Conservation (phyloP, 1,140 invertebrate species). For the Mesaphorura yosii region DNA sequence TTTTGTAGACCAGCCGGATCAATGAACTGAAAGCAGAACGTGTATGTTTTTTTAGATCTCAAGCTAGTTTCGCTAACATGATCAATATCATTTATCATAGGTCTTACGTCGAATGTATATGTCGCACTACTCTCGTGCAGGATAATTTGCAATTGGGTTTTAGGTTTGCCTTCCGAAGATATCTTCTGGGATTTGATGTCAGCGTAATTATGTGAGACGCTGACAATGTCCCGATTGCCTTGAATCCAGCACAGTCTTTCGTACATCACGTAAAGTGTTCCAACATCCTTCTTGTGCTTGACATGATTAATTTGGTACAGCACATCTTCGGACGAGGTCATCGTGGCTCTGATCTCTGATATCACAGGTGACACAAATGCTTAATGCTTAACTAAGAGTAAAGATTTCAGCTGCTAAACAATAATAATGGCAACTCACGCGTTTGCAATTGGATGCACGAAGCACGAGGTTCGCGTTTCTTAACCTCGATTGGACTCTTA, state of each 20-base stretch:
- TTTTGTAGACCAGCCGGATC: conserved; percentile 61
- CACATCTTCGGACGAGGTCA: conserved; percentile 81
- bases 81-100: background rate
- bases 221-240: conserved; percentile 70
- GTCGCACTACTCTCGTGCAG: conserved; percentile 84
- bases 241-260: conserved; percentile 86
- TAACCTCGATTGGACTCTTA: too few species aligned
- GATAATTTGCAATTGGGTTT: conserved; percentile 97
- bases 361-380: too few species aligned
- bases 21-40: too few species aligned
- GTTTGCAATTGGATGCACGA: too few species aligned
- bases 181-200: conserved; percentile 98
- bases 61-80: too few species aligned
- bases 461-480: too few species aligned
- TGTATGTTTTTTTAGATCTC: too few species aligned
- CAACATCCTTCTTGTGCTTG: conserved; percentile 90
- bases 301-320: conserved; percentile 82
- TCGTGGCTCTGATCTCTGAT: conserved; percentile 31
- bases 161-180: conserved; percentile 92
- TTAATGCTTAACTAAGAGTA: too few species aligned
- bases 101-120: conserved; percentile 94
- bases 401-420: too few species aligned
- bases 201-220: conserved; percentile 82
- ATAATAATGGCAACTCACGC: too few species aligned
- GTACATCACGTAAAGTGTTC: conserved; percentile 89